Evolutionary conservation across 2,797 vertebrate species (phyloP).

Genomic region (Lophius americanus): DNA sequence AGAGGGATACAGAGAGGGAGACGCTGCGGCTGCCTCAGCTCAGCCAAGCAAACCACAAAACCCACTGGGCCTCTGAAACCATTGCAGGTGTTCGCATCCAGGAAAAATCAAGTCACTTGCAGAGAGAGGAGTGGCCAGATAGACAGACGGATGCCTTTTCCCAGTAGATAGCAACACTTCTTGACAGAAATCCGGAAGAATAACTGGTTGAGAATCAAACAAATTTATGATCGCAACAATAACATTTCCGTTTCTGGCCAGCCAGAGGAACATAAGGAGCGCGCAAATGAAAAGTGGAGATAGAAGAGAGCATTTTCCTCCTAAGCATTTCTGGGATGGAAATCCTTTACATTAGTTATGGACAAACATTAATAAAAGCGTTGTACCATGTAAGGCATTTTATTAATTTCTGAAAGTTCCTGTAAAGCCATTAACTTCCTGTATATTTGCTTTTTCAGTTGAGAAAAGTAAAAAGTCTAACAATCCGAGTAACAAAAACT

Average conservation of each 20-base stretch:
- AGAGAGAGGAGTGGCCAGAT: conserved; percentile 5
- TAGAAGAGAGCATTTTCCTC: background rate
- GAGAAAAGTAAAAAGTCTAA: conserved; percentile 27
- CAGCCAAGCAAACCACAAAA: conserved; percentile 18
- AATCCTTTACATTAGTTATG: conserved; percentile 2
- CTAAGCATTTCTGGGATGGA: background rate
- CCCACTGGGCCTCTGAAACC: conserved; percentile 12
- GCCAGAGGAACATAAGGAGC: background rate
- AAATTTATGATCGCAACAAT: conserved; percentile 35
- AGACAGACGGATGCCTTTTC: conserved; percentile 4
- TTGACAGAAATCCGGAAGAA: conserved; percentile 5
- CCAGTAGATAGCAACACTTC: conserved; percentile 16
- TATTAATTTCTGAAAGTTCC: background rate
- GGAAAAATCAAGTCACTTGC: conserved; percentile 23
- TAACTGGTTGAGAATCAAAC: conserved; percentile 22
- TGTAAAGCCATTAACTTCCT: conserved; percentile 3
- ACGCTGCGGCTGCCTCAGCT: conserved; percentile 5
- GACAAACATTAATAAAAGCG: background rate
- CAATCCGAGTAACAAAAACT: conserved; percentile 18
- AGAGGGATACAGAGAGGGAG: conserved; percentile 10
- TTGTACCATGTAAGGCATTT: background rate
- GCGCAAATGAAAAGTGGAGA: background rate
- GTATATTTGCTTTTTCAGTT: conserved; percentile 29
- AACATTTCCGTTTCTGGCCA: conserved; percentile 14
- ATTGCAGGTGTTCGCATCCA: conserved; percentile 19